phyloP scores from a whole-genome alignment of 2,797 vertebrate genomes.

The Telmatherina bonti region DNA sequence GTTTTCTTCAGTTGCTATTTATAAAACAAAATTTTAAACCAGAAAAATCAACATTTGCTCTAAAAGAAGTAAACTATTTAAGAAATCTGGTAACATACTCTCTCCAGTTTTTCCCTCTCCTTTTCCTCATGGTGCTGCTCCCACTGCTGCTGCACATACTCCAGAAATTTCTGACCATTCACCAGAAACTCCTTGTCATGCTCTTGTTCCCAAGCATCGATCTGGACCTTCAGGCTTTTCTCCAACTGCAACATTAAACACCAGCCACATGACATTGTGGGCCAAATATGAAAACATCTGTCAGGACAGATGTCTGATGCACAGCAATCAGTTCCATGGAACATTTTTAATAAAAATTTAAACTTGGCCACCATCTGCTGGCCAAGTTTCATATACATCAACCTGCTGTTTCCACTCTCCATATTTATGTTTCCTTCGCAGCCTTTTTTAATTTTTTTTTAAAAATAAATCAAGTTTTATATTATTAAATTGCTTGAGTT shows the following conservation, averaged over 20 bases:
- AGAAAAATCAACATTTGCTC: background rate
- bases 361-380: slow-evolving; percentile 44
- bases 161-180: slow-evolving; percentile 88
- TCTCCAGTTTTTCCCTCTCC: slow-evolving; percentile 90
- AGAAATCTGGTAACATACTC: slow-evolving; percentile 81
- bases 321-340: background rate
- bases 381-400: slow-evolving; percentile 5
- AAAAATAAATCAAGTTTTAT: background rate
- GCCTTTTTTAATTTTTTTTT: background rate
- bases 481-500: background rate
- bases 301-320: background rate
- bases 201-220: slow-evolving; percentile 88
- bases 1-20: slow-evolving; percentile 92
- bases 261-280: background rate
- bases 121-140: slow-evolving; percentile 86
- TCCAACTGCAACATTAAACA: slow-evolving; percentile 83
- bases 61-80: background rate
- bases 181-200: slow-evolving; percentile 84
- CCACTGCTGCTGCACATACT: slow-evolving; percentile 91
- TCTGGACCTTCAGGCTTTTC: slow-evolving; percentile 86
- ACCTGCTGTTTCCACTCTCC: background rate
- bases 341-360: background rate
- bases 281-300: slow-evolving; percentile 6
- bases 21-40: background rate
- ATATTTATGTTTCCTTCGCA: background rate